Conservation (phyloP, 2,888 invertebrate species). For the Tanytarsus gracilentus region DNA sequence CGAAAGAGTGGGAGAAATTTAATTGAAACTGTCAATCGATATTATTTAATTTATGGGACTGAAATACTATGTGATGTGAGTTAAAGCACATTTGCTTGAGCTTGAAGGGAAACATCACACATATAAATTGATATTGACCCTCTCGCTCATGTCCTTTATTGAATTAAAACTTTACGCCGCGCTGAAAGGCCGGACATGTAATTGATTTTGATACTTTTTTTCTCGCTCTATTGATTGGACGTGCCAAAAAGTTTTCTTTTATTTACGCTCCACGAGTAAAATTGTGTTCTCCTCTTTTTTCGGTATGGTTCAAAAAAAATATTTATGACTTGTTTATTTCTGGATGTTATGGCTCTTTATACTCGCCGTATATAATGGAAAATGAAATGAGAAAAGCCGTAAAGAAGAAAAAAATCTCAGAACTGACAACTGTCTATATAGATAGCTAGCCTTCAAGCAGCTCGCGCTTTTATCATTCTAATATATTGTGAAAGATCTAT, state of each 20-base stretch:
- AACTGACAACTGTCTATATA: constrained; percentile 3
- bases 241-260: constrained; percentile 8
- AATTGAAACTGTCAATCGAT: constrained; percentile 8
- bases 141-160: not conserved
- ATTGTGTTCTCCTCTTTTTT: not conserved
- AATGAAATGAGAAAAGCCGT: no score
- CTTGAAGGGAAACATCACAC: not conserved
- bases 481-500: no score
- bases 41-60: not conserved
- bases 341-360: not conserved
- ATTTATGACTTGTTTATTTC: constrained; percentile 13
- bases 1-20: no score
- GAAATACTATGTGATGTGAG: no score
- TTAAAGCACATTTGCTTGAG: not conserved
- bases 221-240: not conserved
- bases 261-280: not conserved
- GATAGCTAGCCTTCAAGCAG: no score
- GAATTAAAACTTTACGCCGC: no score
- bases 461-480: no score
- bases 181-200: not conserved
- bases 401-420: not conserved
- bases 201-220: not conserved
- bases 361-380: no score
- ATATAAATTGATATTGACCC: not conserved
- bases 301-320: not conserved